Conservation (phyloP, 2,888 invertebrate species). For the Xestoiulus laeticollis region DNA sequence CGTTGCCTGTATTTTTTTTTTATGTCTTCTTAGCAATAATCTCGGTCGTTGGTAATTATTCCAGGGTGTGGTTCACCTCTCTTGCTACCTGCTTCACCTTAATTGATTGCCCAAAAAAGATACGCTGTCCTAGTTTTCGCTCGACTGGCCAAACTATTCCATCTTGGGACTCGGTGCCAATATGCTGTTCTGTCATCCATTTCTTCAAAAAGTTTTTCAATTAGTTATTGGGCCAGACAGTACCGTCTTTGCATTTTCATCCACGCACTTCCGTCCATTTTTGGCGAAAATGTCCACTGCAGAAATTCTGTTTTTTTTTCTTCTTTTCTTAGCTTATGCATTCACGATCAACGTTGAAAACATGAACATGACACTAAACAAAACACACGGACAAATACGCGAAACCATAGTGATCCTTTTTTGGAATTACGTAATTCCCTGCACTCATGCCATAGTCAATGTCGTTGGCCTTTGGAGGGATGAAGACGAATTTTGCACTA, state of each 20-base stretch:
- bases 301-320: background rate
- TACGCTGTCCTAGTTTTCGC: slow-evolving; percentile 28
- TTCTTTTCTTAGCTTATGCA: background rate
- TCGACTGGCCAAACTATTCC: slow-evolving; percentile 32
- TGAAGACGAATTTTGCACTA: background rate
- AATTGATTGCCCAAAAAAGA: slow-evolving; percentile 37
- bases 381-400: slow-evolving; percentile 2
- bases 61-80: slow-evolving; percentile 43
- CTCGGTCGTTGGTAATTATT: slow-evolving; percentile 45
- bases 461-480: background rate
- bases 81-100: slow-evolving; percentile 28
- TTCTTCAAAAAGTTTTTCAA: background rate
- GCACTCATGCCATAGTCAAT: background rate
- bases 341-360: background rate
- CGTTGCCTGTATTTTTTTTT: slow-evolving; percentile 27
- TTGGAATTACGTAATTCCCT: background rate
- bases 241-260: background rate
- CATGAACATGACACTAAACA: background rate
- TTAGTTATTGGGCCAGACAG: slow-evolving; percentile 20
- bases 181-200: background rate
- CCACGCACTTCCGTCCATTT: background rate
- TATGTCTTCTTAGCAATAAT: background rate
- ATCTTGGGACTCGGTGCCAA: background rate
- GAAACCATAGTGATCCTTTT: background rate
- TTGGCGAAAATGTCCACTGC: background rate